These are phyloP conservation scores for Neomorphus geoffroyi DNA, from an alignment of 2,797 vertebrate genomes.

Conservation along the genomic window DNA sequence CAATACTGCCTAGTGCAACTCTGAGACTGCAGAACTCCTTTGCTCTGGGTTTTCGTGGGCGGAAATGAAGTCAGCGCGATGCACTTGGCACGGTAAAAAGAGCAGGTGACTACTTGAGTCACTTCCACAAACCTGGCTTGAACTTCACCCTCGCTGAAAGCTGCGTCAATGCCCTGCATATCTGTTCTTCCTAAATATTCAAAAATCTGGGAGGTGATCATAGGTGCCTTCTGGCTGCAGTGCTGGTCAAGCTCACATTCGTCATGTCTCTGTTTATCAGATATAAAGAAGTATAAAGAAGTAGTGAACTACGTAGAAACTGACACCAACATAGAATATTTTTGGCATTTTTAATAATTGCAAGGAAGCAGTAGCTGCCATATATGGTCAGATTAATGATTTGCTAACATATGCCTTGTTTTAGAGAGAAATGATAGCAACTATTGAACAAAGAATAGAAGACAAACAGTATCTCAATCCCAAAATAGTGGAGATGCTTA, in stretches of 20 bases:
- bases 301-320: not conserved
- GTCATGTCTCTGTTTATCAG: not conserved
- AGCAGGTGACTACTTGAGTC: not conserved
- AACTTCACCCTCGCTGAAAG: not conserved
- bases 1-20: fast-evolving
- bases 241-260: not conserved
- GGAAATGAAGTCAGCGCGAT: not conserved
- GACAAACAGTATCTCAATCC: not conserved
- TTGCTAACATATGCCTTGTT: not conserved
- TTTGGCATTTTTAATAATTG: not conserved
- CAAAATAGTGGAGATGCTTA: not conserved
- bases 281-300: not conserved
- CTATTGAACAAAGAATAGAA: not conserved
- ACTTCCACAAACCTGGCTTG: not conserved
- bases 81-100: not conserved
- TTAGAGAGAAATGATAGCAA: not conserved
- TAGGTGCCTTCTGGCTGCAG: not conserved
- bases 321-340: not conserved
- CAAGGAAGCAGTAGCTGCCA: not conserved
- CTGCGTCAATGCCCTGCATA: not conserved
- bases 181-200: constrained; percentile 51
- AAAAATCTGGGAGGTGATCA: not conserved
- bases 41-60: not conserved
- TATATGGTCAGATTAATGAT: not conserved
- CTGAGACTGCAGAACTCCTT: not conserved